phyloP scores from a whole-genome alignment of 35 echinoderm and acorn worm genomes.

The Strongylocentrotus purpuratus region DNA sequence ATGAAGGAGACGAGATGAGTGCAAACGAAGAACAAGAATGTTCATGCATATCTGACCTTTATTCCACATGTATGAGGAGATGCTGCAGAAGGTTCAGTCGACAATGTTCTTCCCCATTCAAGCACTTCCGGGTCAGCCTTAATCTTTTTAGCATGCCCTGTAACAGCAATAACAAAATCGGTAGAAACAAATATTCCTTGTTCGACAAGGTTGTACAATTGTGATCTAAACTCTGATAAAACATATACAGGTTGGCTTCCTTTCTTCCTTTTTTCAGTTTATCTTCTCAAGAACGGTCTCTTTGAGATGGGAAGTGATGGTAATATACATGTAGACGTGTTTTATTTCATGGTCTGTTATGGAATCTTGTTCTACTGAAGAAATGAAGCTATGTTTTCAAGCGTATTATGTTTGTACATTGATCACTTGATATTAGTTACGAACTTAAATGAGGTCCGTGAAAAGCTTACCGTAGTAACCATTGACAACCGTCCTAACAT shows the following conservation, averaged over 20 bases:
- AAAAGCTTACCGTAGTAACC: slow-evolving; percentile 54
- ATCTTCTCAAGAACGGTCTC: too few species aligned
- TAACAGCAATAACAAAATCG: not conserved
- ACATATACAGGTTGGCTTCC: too few species aligned
- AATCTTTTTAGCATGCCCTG: slow-evolving; percentile 22
- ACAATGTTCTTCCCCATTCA: slow-evolving; percentile 23
- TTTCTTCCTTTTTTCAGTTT: too few species aligned
- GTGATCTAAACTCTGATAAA: too few species aligned
- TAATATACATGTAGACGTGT: too few species aligned
- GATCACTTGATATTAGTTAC: too few species aligned
- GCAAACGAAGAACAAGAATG: not conserved
- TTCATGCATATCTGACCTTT: not conserved
- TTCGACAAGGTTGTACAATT: too few species aligned
- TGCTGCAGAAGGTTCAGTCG: slow-evolving; percentile 18
- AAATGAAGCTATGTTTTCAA: not conserved
- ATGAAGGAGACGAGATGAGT: not conserved
- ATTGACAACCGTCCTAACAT: slow-evolving; percentile 65
- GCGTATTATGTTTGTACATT: not conserved
- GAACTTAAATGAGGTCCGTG: not conserved
- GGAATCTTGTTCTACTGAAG: too few species aligned
- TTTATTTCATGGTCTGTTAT: too few species aligned
- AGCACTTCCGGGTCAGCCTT: slow-evolving; percentile 43
- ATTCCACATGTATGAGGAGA: slow-evolving; percentile 24
- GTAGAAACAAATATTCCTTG: too few species aligned
- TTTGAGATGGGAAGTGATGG: too few species aligned